These are phyloP conservation scores for Ia io DNA, from an alignment of 2,113 vertebrate genomes.

Conservation along the genomic window DNA sequence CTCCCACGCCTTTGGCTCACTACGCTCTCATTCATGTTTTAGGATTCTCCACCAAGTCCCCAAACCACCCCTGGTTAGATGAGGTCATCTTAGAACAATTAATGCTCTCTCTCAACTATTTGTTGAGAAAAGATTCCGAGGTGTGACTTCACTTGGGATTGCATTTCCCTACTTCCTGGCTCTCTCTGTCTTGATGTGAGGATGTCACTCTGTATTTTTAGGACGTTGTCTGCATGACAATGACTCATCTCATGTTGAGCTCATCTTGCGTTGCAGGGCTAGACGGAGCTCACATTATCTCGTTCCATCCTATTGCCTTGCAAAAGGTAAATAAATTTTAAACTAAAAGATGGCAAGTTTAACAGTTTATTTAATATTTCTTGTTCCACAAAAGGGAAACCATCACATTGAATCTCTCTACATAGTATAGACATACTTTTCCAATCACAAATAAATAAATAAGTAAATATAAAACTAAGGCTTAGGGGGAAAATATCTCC, in stretches of 20 bases:
- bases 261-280: background rate
- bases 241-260: background rate
- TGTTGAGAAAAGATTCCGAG: background rate
- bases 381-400: background rate
- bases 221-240: background rate
- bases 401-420: background rate
- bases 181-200: background rate
- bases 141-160: background rate
- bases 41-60: background rate
- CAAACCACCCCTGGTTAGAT: background rate
- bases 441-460: background rate
- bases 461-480: background rate
- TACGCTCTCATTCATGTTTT: background rate
- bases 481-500: background rate
- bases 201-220: background rate
- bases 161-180: background rate
- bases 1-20: slow-evolving; percentile 8
- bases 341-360: background rate
- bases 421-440: background rate
- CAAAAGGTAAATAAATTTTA: background rate
- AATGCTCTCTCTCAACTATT: background rate
- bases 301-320: background rate
- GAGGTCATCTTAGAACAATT: background rate
- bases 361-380: background rate
- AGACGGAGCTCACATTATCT: background rate